Conservation (phyloP, 2,888 invertebrate species). For the Athalia rosae region DNA sequence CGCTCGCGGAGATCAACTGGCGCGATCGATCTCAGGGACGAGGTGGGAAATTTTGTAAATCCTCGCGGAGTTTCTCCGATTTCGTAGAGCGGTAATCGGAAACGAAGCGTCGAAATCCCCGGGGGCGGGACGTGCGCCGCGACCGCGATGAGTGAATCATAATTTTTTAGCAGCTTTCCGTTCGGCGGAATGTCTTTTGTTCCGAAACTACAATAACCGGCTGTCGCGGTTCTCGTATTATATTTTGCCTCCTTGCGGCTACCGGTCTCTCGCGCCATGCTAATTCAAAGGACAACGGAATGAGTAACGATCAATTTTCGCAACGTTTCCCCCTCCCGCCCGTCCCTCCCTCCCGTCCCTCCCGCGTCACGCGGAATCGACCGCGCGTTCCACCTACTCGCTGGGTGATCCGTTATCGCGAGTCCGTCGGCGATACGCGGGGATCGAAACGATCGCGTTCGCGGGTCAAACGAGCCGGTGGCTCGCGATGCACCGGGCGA, state of each 20-base stretch:
- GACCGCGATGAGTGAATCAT: slow-evolving; percentile 51
- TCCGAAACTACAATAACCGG: not conserved
- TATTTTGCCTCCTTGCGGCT: not conserved
- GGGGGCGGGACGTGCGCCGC: not conserved
- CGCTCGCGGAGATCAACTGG: slow-evolving; percentile 37
- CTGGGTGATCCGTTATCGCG: too few relatives aligned
- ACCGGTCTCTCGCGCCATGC: too few relatives aligned
- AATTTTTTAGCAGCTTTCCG: slow-evolving; percentile 50
- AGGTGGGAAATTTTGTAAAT: not conserved
- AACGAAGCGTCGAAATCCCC: slow-evolving; percentile 2
- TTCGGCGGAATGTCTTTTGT: slow-evolving; percentile 53
- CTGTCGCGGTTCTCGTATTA: not conserved
- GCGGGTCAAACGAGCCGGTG: too few relatives aligned
- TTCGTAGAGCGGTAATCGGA: not conserved
- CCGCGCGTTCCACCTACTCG: too few relatives aligned
- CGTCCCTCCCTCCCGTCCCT: too few relatives aligned
- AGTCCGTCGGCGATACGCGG: too few relatives aligned
- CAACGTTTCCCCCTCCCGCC: not conserved
- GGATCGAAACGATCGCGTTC: too few relatives aligned
- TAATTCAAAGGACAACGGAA: not conserved
- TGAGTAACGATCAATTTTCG: slow-evolving; percentile 1
- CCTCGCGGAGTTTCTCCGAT: not conserved
- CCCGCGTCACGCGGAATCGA: not conserved
- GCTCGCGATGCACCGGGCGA: too few relatives aligned
- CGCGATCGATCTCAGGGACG: slow-evolving; percentile 1